Base-by-base conservation (phyloP, 2,113 vertebrate species). In the Phylloscopus whistleri region DNA sequence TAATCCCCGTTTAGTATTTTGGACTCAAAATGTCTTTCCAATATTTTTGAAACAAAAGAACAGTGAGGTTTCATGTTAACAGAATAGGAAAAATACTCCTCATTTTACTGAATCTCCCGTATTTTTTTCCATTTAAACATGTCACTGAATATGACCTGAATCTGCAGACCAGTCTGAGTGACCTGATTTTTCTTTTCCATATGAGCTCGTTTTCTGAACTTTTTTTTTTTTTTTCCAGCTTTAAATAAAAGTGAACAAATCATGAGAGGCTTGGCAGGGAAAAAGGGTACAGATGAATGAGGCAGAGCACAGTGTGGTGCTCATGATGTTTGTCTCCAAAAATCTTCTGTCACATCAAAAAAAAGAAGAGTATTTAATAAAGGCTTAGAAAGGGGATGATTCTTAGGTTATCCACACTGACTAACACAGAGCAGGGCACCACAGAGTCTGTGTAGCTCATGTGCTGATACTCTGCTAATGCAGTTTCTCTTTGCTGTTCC, bases 61-160 rank as follows among this genome's bases (percentile, higher is more conserved):
- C 30, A 55, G 30, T 16, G 24, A 82, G 33, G 33, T 81, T 94
- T 93, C 62, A 9, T 67, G 53, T 75, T 72, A 79, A 92, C 74
- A 44, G 64, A 81, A 77, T 52, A 86, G 76, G 66, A 77, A 92
- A 94, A 94, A 82, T 55, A 49, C 23, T 89, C 30, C 21, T 77
- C 30, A 28, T 89, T 94, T 92, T 82, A 89, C 80, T 52, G 17
- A 37, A 68, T 93, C 52, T 67, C 46, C 35, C 37, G 4, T 69
- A 55, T 60, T 89, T 96, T 94, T 95, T 96, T 91, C 80, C 73
- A 72, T 92, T 94, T 87, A 68, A 93, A 81, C 44, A 91, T 26
- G 1, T 90, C 75, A 48, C 51, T 92, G 63, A 83, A 43, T 69
- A 77, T 90, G 83, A 87, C 83, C 72, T 92, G 80, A 94, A 91